phyloP scores from a whole-genome alignment of 1,140 invertebrate species.

The Bombus pyrosoma region DNA sequence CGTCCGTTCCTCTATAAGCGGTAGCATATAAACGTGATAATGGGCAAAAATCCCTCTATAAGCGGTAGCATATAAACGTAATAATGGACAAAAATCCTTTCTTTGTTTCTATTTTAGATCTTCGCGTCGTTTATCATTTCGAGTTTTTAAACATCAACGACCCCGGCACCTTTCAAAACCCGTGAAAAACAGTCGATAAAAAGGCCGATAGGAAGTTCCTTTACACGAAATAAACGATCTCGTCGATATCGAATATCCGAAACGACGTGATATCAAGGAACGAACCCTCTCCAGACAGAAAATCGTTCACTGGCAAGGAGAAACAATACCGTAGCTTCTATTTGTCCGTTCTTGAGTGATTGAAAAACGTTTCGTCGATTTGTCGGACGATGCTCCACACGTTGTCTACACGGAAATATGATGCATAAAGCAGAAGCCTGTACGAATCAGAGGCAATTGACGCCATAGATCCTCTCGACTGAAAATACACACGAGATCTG shows the following conservation, averaged over 20 bases:
- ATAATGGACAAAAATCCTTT: too few species aligned
- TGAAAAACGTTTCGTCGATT: background rate
- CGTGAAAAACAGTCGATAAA: too few species aligned
- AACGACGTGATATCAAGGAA: background rate
- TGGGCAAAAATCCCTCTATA: too few species aligned
- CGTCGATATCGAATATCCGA: background rate
- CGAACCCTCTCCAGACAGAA: too few species aligned
- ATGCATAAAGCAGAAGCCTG: background rate
- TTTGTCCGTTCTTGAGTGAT: too few species aligned
- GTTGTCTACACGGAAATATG: background rate
- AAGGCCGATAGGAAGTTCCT: too few species aligned
- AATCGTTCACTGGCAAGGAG: background rate
- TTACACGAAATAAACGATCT: background rate
- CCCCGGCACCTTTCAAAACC: too few species aligned
- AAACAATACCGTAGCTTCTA: background rate
- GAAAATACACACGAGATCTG: background rate
- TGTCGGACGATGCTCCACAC: background rate
- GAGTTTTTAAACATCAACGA: too few species aligned
- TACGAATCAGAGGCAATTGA: slow-evolving; percentile 13
- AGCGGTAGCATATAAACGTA: too few species aligned
- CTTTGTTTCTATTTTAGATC: accelerated
- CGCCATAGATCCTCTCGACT: background rate
- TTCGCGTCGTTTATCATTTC: too few species aligned
- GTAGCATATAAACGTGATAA: too few species aligned
- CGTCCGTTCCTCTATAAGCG: too few species aligned